Evolutionary conservation across 2,888 invertebrate genomes (phyloP).

Genomic region (Drosophila histrio): DNA sequence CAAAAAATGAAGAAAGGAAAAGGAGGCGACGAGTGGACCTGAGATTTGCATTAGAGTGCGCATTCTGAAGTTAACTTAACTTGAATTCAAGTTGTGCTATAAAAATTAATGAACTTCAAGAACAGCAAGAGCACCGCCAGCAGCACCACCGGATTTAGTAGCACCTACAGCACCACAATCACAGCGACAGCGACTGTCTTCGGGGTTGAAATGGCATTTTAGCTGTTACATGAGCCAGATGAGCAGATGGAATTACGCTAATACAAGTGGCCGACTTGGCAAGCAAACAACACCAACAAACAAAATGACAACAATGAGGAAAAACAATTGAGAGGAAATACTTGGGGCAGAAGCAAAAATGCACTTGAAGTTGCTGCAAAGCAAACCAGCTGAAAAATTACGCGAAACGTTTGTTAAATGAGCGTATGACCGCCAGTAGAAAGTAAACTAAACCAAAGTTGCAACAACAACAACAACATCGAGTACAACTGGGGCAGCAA

Average conservation of each 20-base stretch:
- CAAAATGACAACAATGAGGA: neutral
- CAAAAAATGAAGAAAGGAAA: neutral
- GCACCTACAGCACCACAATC: constrained; percentile 10
- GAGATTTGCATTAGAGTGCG: constrained; percentile 53
- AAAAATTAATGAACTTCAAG: constrained; percentile 73
- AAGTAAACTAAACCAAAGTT: neutral
- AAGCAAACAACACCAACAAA: constrained; percentile 39
- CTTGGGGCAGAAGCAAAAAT: constrained; percentile 5
- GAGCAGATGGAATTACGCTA: constrained; percentile 64
- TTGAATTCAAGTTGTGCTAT: constrained; percentile 58
- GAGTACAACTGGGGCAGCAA: constrained; percentile 4
- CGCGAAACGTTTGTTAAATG: constrained; percentile 61
- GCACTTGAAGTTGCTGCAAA: constrained; percentile 6
- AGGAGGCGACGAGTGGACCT: constrained; percentile 29
- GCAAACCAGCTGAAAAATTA: constrained; percentile 64
- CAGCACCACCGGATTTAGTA: neutral
- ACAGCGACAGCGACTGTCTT: constrained; percentile 1
- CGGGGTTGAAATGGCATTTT: constrained; percentile 22
- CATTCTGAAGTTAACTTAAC: constrained; percentile 36
- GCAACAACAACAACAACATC: constrained; percentile 22
- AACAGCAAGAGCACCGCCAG: neutral
- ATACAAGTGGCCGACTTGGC: constrained; percentile 47
- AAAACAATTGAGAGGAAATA: constrained; percentile 60
- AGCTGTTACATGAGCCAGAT: constrained; percentile 56
- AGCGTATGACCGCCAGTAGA: constrained; percentile 53